Evolutionary conservation across 1,140 invertebrate species (phyloP), one percentile per base, ranked within the genome.

Genomic region (Trichonephila inaurata): DNA sequence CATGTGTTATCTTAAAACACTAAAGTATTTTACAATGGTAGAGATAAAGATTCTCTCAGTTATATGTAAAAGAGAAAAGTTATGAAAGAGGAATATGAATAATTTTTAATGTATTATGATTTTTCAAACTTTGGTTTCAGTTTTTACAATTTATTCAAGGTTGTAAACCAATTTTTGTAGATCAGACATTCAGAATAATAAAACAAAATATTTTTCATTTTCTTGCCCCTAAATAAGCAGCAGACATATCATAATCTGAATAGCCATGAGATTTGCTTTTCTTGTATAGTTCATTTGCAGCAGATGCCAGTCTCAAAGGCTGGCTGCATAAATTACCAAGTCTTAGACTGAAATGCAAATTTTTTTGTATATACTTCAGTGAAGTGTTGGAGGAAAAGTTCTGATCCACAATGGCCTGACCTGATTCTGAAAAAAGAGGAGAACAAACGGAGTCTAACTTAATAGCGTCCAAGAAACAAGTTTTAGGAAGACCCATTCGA

Each of bases 261-360:
- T 99, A 99, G 24, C 98, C 98, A 90, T 99, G 97, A 91, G 98
- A 97, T 95, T 99, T 98, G 86, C 98, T 98, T 96, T 99, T 98
- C 96, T 99, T 99, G 96, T 98, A 99, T 91, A 99, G 21, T 96
- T 99, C 98, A 96, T 99, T 99, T 64, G 98, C 98, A 62, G 98
- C 97, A 33, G 98, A 98, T 8, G 98, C 97, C n/a, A 99, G 96
- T 66, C 98, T 98, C 83, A 99, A 96, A 0, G 98, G 98, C 95
- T 99, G 98, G 95, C 99, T 98, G 94, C 99, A 96, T 88, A 97
- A 96, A 95, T 99, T 98, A 18, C 98, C 98, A 96, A 99, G 97
- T 44, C 97, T 97, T 90, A 99, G 96, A 2, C 98, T 97, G 94
- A 99, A 96, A 95, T 98, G 97, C 88, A 99, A 96, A 96, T 99